Conservation (phyloP, 2,113 vertebrate species). For the Ctenomys sociabilis region DNA sequence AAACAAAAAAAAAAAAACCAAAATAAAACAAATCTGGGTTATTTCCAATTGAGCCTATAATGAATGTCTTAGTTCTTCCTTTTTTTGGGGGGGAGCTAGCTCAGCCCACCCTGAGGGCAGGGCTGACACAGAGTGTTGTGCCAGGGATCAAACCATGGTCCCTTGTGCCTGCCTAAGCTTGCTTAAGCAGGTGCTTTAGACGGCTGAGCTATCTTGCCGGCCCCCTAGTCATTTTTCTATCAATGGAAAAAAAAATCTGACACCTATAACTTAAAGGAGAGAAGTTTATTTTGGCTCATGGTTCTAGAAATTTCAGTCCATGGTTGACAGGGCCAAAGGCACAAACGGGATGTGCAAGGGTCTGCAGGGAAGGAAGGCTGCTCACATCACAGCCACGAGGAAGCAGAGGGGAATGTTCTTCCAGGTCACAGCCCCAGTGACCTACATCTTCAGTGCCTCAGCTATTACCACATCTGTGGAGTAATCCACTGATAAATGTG, state of each 20-base stretch:
- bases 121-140: too few species aligned
- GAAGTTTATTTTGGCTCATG: neutral
- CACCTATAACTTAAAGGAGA: neutral
- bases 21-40: neutral
- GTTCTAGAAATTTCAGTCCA: neutral
- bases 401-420: neutral
- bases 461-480: neutral
- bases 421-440: neutral
- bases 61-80: neutral
- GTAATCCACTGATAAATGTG: neutral
- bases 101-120: too few species aligned
- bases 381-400: neutral
- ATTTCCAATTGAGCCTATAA: neutral
- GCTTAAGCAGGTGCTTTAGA: too few species aligned
- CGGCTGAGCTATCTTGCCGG: too few species aligned
- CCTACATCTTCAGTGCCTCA: neutral
- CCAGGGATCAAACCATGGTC: too few species aligned
- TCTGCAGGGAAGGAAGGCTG: neutral
- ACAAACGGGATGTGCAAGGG: neutral
- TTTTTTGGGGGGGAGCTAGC: too few species aligned
- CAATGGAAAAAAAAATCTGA: neutral
- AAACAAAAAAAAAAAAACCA: too few species aligned
- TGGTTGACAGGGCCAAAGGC: neutral
- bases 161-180: too few species aligned
- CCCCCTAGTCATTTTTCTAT: neutral